Conservation (phyloP, 2,113 vertebrate species). For the Phasianus colchicus region DNA sequence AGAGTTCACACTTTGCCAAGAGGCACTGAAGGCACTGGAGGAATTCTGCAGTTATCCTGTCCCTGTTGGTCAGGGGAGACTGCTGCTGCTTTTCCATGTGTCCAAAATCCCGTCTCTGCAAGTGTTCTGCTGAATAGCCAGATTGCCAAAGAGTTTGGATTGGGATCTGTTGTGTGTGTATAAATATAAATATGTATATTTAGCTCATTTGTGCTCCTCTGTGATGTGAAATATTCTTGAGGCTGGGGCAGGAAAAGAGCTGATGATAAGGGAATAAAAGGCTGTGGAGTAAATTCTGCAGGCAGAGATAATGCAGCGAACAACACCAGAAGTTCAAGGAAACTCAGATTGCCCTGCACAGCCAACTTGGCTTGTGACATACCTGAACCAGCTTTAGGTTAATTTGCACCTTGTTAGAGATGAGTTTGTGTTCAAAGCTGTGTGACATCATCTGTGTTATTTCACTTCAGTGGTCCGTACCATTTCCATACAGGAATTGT, state of each 20-base stretch:
- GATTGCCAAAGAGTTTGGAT: neutral
- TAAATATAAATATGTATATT: neutral
- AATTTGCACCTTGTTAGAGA: neutral
- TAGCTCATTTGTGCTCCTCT: neutral
- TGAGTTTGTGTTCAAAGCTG: neutral
- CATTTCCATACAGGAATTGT: neutral
- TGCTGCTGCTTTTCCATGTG: neutral
- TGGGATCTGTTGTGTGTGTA: neutral
- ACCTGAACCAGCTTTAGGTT: neutral
- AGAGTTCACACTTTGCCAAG: neutral
- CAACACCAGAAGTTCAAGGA: slow-evolving; percentile 36
- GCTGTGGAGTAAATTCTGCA: neutral
- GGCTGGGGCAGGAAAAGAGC: slow-evolving; percentile 46
- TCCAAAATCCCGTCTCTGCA: neutral
- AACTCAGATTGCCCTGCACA: neutral
- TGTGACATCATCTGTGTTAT: neutral
- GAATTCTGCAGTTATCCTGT: neutral
- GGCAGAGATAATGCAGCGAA: slow-evolving; percentile 1
- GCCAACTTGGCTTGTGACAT: neutral
- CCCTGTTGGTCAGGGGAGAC: neutral
- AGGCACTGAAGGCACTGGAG: accelerated
- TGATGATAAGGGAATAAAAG: slow-evolving; percentile 50
- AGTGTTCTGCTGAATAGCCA: neutral
- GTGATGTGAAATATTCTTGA: neutral
- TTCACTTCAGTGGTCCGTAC: accelerated